Percentiles rank a stretch among this genome's conserved stretches.
phyloP scores from a whole-genome alignment of 2,888 invertebrate genomes.

The Hermaeophaga mercurialis region DNA sequence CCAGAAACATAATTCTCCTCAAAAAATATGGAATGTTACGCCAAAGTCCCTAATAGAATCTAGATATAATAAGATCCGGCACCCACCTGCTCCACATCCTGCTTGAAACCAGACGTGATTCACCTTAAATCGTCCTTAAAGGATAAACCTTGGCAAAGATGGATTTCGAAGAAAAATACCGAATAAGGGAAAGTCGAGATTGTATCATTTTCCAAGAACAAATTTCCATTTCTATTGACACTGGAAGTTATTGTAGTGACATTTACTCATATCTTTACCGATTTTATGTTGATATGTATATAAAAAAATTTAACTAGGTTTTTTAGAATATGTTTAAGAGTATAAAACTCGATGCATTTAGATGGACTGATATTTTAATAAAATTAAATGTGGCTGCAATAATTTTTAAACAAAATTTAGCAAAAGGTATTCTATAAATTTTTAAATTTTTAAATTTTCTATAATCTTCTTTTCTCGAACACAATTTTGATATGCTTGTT shows the following conservation, averaged over 20 bases:
- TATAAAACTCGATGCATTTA: too few relatives aligned
- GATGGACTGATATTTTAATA: too few relatives aligned
- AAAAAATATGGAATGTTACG: constrained; percentile 7
- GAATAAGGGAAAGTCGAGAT: constrained; percentile 15
- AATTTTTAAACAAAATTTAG: too few relatives aligned
- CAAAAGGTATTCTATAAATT: too few relatives aligned
- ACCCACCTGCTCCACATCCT: constrained; percentile 39
- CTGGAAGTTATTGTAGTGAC: constrained; percentile 16
- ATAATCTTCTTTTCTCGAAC: too few relatives aligned
- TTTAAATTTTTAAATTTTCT: too few relatives aligned
- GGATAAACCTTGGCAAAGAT: constrained; percentile 23
- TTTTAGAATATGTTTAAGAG: too few relatives aligned
- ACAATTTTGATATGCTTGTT: too few relatives aligned
- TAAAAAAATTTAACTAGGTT: too few relatives aligned
- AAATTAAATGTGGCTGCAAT: too few relatives aligned
- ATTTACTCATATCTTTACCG: constrained; percentile 1
- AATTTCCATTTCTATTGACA: constrained; percentile 25
- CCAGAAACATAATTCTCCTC: neutral
- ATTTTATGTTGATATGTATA: constrained; percentile 7
- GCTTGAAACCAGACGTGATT: constrained; percentile 29
- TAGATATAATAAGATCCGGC: constrained; percentile 40
- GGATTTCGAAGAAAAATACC: constrained; percentile 16
- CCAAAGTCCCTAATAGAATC: constrained; percentile 38
- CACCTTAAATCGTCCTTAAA: constrained; percentile 32
- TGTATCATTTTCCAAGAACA: constrained; percentile 22